Evolutionary conservation across 1,140 invertebrate species (phyloP).

Genomic region (Microplitis demolitor): DNA sequence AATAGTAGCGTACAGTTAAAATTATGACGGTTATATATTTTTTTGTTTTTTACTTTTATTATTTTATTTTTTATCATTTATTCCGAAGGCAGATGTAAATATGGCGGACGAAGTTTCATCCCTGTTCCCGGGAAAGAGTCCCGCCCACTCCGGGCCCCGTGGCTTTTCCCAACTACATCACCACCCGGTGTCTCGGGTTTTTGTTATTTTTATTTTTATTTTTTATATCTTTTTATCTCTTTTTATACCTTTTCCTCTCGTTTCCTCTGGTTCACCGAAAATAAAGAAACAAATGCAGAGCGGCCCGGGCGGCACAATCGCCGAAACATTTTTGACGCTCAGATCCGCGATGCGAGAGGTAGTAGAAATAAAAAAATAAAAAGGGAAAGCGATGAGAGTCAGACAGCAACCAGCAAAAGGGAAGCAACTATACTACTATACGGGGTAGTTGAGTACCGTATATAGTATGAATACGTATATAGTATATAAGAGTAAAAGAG

Average conservation of each 20-base stretch:
- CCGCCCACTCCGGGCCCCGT: slow-evolving; percentile 50
- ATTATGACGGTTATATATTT: background rate
- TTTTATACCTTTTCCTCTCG: background rate
- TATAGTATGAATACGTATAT: background rate
- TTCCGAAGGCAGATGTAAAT: slow-evolving; percentile 47
- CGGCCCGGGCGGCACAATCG: slow-evolving; percentile 53
- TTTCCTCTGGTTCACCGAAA: slow-evolving; percentile 39
- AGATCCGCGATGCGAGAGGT: slow-evolving; percentile 37
- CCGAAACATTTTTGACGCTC: slow-evolving; percentile 57
- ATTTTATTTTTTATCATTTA: slow-evolving; percentile 12
- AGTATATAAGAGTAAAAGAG: slow-evolving; percentile 1
- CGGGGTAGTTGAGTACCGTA: slow-evolving; percentile 1
- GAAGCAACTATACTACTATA: slow-evolving; percentile 4
- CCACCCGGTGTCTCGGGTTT: background rate
- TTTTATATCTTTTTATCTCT: slow-evolving; percentile 9
- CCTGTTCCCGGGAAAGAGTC: slow-evolving; percentile 46
- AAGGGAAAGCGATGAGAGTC: slow-evolving; percentile 26
- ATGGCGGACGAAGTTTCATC: slow-evolving; percentile 58
- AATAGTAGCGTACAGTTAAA: no score
- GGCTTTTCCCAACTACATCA: slow-evolving; percentile 15
- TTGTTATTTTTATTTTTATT: background rate
- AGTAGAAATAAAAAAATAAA: slow-evolving; percentile 30
- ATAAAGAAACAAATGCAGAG: slow-evolving; percentile 53
- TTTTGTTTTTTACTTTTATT: background rate
- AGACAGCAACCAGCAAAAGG: slow-evolving; percentile 18